Conservation (phyloP, 2,888 invertebrate genomes). For the Saturnia pavonia region DNA sequence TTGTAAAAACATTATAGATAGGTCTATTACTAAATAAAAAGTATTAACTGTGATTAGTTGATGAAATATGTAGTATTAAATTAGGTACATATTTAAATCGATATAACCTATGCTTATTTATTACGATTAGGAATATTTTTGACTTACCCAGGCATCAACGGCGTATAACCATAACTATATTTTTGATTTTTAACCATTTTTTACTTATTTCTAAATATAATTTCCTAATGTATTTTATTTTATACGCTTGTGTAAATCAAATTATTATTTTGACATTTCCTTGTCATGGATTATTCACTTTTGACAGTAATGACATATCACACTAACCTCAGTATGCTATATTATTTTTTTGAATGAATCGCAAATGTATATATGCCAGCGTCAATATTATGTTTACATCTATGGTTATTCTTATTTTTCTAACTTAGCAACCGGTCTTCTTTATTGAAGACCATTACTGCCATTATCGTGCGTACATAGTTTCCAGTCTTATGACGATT, state of each 20-base stretch:
- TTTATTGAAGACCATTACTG: too few species aligned
- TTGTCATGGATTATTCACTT: not conserved
- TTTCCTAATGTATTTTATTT: not conserved
- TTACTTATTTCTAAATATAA: not conserved
- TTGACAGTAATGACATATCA: not conserved
- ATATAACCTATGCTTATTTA: too few species aligned
- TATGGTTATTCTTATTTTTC: too few species aligned
- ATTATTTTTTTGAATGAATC: not conserved
- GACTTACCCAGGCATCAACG: constrained; percentile 51
- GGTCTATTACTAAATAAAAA: too few species aligned
- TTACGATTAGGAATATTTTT: constrained; percentile 8
- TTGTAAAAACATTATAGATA: too few species aligned
- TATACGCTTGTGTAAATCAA: not conserved
- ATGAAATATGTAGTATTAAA: too few species aligned
- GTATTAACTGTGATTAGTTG: too few species aligned
- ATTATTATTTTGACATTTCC: not conserved
- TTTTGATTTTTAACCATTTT: constrained; percentile 33
- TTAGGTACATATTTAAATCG: not conserved
- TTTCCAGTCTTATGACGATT: too few species aligned
- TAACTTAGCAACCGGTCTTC: too few species aligned
- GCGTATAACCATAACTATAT: constrained; percentile 52
- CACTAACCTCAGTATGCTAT: not conserved
- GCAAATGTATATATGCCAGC: not conserved
- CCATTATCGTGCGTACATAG: too few species aligned
- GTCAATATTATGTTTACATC: not conserved